These are phyloP conservation scores for Rhegmatorhina hoffmannsi DNA, from an alignment of 2,113 vertebrate genomes.

Conservation along the genomic window DNA sequence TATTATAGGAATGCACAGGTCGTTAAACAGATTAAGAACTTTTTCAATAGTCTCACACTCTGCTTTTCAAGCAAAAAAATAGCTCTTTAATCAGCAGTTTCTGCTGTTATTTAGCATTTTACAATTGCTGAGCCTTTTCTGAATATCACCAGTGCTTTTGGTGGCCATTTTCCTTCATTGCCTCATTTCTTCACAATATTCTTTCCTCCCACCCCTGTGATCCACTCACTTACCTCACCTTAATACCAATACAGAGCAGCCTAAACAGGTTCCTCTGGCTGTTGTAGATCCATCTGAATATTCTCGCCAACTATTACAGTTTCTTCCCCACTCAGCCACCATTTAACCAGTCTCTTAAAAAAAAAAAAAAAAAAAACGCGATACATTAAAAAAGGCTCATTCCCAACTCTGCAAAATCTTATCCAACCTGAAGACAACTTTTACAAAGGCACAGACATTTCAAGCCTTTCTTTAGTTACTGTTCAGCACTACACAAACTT, in stretches of 20 bases:
- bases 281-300: neutral
- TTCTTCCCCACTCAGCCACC: neutral
- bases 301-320: neutral
- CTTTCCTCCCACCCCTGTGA: neutral
- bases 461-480: neutral
- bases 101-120: neutral
- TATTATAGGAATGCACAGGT: neutral
- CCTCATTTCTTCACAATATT: neutral
- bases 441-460: neutral
- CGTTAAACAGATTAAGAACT: neutral
- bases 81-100: neutral
- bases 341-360: neutral
- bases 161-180: neutral
- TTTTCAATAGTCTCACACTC: neutral
- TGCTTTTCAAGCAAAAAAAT: neutral
- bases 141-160: neutral
- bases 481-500: constrained; percentile 25
- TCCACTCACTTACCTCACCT: neutral
- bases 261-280: neutral
- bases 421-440: neutral
- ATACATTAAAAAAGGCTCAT: neutral
- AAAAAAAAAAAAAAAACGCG: neutral
- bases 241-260: neutral
- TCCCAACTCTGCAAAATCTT: neutral
- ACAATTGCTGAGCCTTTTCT: neutral